Conservation (phyloP, 2,888 invertebrate genomes). For the Neria commutata region DNA sequence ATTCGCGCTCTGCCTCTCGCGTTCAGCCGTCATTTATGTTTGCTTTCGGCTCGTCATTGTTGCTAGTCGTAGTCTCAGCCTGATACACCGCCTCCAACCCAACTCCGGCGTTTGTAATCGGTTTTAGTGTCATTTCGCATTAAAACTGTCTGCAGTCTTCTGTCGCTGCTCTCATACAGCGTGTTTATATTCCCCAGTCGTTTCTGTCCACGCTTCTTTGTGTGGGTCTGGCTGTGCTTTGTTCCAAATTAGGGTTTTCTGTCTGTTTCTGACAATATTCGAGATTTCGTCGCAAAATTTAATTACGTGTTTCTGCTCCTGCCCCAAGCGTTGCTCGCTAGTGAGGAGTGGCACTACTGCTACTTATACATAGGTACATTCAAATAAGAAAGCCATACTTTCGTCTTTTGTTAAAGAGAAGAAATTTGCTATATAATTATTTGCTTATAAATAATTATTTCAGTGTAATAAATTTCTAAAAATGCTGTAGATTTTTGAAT, state of each 20-base stretch:
- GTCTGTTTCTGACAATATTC: background rate
- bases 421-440: no score
- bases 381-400: no score
- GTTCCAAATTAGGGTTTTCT: background rate
- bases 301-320: background rate
- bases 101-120: background rate
- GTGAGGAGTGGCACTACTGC: no score
- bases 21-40: background rate
- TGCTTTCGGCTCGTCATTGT: no score
- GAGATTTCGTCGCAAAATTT: background rate
- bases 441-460: no score
- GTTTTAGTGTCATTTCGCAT: constrained; percentile 1
- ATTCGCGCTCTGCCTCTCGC: background rate
- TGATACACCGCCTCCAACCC: background rate
- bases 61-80: background rate
- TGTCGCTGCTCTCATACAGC: background rate
- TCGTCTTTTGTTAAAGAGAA: no score
- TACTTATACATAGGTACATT: no score
- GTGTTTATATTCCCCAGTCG: no score
- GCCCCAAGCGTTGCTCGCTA: background rate
- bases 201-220: no score
- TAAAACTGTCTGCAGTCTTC: background rate
- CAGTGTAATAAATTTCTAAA: no score
- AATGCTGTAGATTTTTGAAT: no score
- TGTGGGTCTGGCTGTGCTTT: background rate